A percentile compares a stretch with the other conserved stretches of the same genome.
These are phyloP conservation scores for Caenorhabditis uteleia DNA, from an alignment of 2,888 invertebrate species.

Conservation along the genomic window DNA sequence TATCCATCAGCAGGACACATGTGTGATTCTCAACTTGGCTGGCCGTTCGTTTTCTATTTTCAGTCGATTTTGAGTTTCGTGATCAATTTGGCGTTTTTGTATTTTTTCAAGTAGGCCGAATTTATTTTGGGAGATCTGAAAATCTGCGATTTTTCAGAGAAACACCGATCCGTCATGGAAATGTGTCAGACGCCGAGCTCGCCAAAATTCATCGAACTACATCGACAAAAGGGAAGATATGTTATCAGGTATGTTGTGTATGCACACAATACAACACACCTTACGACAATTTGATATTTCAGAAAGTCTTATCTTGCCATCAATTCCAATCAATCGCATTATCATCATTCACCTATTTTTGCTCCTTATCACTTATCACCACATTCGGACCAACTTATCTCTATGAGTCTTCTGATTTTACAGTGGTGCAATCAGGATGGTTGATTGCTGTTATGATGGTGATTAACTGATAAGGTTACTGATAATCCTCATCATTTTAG, in stretches of 20 bases:
- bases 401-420: not conserved
- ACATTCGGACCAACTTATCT: conserved; percentile 16
- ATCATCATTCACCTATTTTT: conserved; percentile 5
- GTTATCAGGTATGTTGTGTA: conserved; percentile 21
- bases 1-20: conserved; percentile 15
- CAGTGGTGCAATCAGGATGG: not conserved
- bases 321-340: conserved; percentile 25
- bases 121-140: not conserved
- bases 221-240: conserved; percentile 10
- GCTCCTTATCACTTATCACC: no score
- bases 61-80: conserved; percentile 25
- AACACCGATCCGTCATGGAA: conserved; percentile 27
- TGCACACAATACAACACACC: no score
- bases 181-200: conserved; percentile 29
- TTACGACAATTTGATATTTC: conserved; percentile 1
- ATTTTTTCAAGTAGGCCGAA: conserved; percentile 27
- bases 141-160: conserved; percentile 13
- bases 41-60: conserved; percentile 31
- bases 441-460: no score
- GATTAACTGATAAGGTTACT: no score
- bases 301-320: conserved; percentile 25
- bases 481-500: not conserved
- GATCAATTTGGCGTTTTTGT: conserved; percentile 16
- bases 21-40: conserved; percentile 15
- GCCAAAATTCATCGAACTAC: conserved; percentile 17